Base-by-base conservation (phyloP, 2,888 invertebrate species). In the Polylopha cassiicola region DNA sequence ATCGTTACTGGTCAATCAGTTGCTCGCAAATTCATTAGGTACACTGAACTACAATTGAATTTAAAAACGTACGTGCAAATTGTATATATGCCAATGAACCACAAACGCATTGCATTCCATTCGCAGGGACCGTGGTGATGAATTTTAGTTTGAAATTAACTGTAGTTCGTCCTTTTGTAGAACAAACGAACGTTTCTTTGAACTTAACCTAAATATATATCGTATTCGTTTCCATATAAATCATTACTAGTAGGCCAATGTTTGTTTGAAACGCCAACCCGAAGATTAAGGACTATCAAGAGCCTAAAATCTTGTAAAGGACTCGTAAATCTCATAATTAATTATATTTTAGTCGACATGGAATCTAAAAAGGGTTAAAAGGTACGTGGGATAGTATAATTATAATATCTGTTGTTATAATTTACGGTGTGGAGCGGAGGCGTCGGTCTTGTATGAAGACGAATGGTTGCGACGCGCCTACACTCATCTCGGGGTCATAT, bases 401-500 rank as follows among this genome's bases (percentile, higher is more conserved):
- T 28, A 32, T 17, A 11, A 27, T 23, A 33, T 16, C 8, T n/a
- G 26, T 14, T 6, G 16, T 31, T 30, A 42, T 48, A 47, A 41
- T 50, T 33, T 43, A 41, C 21, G 21, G 39, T 7, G 27, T 7
- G 27, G 7, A 42, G 60, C 50, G 58, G 51, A 59, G 62, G 60
- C 62, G 65, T 58, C 38, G 45, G 47, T 48, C 51, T 54, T 56
- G 56, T 57, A 60, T 46, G 43, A 54, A 54, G 56, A 65, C 61
- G 62, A 59, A 65, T 62, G 58, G 58, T 53, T 44, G 55, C 58
- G 61, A 46, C 56, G 48, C 50, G 45, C 51, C 29, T 34, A 23
- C 33, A 10, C 33, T 46, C 53, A 48, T 47, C 53, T 59, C 58
- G 62, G 59, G 61, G 63, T 66, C 66, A 62, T 65, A 65, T 68